Evolutionary conservation across 2,113 vertebrate genomes (phyloP).

Genomic region (Carlito syrichta): DNA sequence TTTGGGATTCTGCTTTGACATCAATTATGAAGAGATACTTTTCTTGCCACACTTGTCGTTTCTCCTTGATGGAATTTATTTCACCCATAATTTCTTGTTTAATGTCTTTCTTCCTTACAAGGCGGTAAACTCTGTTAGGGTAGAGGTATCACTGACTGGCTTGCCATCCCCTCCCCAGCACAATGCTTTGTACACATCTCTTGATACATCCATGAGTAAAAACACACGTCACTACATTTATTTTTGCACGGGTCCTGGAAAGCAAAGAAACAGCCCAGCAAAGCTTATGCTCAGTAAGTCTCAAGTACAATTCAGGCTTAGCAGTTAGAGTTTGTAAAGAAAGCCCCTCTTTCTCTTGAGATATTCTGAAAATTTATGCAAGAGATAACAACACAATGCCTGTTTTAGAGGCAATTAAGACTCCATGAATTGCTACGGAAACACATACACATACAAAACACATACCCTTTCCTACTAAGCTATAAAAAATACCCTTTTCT

Average conservation of each 20-base stretch:
- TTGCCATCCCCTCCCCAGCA: neutral
- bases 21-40: neutral
- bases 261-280: neutral
- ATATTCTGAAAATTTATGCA: slow-evolving; percentile 36
- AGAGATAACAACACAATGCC: neutral
- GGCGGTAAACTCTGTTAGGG: neutral
- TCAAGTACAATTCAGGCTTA: neutral
- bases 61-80: neutral
- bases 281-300: neutral
- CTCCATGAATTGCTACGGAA: neutral
- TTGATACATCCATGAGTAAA: neutral
- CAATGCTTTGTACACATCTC: neutral
- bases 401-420: neutral
- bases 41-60: neutral
- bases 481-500: slow-evolving; percentile 26
- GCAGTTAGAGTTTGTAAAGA: neutral
- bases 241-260: neutral
- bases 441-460: slow-evolving; percentile 12
- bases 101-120: neutral
- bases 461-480: slow-evolving; percentile 3
- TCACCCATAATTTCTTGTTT: neutral
- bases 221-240: neutral
- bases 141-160: neutral
- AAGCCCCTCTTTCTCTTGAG: neutral
- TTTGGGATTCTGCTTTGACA: neutral